A percentile compares a stretch with the other conserved stretches of the same genome.
phyloP scores from a whole-genome alignment of 2,888 invertebrate species.

The Saturnia japonica region DNA sequence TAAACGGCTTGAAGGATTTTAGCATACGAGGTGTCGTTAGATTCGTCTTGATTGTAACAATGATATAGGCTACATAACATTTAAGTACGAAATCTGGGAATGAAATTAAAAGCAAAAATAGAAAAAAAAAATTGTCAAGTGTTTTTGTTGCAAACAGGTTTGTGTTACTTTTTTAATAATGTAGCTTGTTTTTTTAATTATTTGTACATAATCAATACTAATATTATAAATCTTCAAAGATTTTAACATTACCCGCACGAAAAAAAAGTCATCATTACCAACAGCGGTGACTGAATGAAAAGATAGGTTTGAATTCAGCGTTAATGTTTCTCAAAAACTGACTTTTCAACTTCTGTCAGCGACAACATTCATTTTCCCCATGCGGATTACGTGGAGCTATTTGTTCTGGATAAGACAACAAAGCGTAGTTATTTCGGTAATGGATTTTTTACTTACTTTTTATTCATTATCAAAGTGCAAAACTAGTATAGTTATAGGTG shows the following conservation, averaged over 20 bases:
- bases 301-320: slow-evolving; percentile 38
- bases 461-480: background rate
- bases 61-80: too few relatives aligned
- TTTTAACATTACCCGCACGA: background rate
- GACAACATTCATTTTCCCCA: slow-evolving; percentile 62
- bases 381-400: slow-evolving; percentile 34
- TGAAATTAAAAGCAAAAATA: too few relatives aligned
- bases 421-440: background rate
- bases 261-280: background rate
- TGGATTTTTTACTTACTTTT: background rate
- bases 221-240: too few relatives aligned
- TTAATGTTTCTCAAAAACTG: slow-evolving; percentile 50
- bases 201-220: background rate
- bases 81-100: too few relatives aligned
- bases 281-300: background rate
- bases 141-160: too few relatives aligned
- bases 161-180: too few relatives aligned
- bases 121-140: too few relatives aligned
- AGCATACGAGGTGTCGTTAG: too few relatives aligned
- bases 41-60: too few relatives aligned
- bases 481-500: too few relatives aligned
- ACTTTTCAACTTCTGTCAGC: slow-evolving; percentile 61
- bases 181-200: too few relatives aligned
- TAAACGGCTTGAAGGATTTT: too few relatives aligned
- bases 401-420: slow-evolving; percentile 32